A percentile compares a stretch with the other conserved stretches of the same genome.
These are phyloP conservation scores for Sinosuthora webbiana DNA, from an alignment of 2,113 vertebrate genomes.

Conservation along the genomic window DNA sequence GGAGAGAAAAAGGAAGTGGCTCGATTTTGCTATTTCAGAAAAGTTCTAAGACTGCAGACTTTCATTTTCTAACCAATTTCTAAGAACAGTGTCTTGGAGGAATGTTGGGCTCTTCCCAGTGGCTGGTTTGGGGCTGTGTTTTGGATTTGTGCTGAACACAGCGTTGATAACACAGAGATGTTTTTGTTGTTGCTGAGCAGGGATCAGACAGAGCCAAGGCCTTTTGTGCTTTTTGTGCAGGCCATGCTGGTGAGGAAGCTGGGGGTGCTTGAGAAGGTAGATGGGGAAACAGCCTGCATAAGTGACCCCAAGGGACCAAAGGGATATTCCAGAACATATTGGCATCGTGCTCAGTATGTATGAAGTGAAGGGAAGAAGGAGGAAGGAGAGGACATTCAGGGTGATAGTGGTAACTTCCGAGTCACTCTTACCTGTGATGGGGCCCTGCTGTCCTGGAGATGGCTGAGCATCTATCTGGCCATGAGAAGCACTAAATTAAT, in stretches of 20 bases:
- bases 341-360: too few relatives aligned
- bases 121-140: rapidly evolving
- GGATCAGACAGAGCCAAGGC: not conserved
- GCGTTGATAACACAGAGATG: not conserved
- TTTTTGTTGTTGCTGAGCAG: not conserved
- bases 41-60: not conserved
- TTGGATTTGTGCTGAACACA: not conserved
- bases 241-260: rapidly evolving
- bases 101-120: not conserved
- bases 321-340: not conserved
- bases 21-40: not conserved
- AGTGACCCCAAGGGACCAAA: not conserved
- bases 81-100: not conserved
- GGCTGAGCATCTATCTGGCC: not conserved
- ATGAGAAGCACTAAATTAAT: not conserved
- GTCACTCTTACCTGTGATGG: not conserved
- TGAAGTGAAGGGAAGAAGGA: not conserved
- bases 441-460: not conserved
- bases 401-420: not conserved
- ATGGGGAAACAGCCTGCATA: too few relatives aligned
- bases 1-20: not conserved
- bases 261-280: not conserved
- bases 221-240: rapidly evolving
- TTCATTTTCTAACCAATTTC: not conserved
- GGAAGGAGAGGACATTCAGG: not conserved